These are phyloP conservation scores for Hirtodrosophila cameraria DNA, from an alignment of 2,888 invertebrate species.

Conservation along the genomic window DNA sequence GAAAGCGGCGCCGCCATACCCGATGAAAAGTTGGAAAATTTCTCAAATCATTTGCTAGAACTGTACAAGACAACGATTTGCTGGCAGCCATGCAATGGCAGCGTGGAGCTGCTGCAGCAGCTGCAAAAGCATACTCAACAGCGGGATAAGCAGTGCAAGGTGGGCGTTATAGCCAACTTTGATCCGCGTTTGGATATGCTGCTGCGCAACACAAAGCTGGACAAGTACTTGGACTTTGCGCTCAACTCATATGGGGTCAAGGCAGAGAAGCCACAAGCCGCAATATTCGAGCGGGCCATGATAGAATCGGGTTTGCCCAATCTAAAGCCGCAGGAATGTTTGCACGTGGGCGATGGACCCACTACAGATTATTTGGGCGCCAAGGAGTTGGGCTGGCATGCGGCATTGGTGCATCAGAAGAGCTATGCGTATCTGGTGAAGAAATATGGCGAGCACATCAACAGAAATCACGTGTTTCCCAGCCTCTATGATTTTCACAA, in stretches of 20 bases:
- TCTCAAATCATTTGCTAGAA: conserved; percentile 87
- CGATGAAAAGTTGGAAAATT: conserved; percentile 84
- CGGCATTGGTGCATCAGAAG: conserved; percentile 85
- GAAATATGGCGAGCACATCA: conserved; percentile 84
- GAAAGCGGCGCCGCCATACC: conserved; percentile 81
- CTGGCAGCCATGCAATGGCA: conserved; percentile 90
- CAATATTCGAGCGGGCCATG: conserved; percentile 89
- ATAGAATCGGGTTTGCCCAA: conserved; percentile 83
- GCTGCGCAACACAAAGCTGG: conserved; percentile 87
- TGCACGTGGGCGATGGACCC: conserved; percentile 93
- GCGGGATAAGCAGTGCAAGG: conserved; percentile 53
- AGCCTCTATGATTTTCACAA: conserved; percentile 85
- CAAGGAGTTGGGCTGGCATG: conserved; percentile 90
- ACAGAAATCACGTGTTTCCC: conserved; percentile 83
- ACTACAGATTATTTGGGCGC: conserved; percentile 92
- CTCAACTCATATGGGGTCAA: conserved; percentile 91
- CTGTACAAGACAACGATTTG: conserved; percentile 89
- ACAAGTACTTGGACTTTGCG: conserved; percentile 91
- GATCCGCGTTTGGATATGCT: conserved; percentile 91
- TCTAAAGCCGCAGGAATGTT: conserved; percentile 87
- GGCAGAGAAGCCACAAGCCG: conserved; percentile 89
- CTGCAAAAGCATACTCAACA: conserved; percentile 81
- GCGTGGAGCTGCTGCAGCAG: conserved; percentile 87
- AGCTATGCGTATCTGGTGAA: conserved; percentile 79
- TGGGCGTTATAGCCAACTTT: conserved; percentile 95